Percentiles rank a stretch among this genome's conserved stretches.
These are phyloP conservation scores for Adelphocoris suturalis DNA, from an alignment of 2,888 invertebrate genomes.

Conservation along the genomic window DNA sequence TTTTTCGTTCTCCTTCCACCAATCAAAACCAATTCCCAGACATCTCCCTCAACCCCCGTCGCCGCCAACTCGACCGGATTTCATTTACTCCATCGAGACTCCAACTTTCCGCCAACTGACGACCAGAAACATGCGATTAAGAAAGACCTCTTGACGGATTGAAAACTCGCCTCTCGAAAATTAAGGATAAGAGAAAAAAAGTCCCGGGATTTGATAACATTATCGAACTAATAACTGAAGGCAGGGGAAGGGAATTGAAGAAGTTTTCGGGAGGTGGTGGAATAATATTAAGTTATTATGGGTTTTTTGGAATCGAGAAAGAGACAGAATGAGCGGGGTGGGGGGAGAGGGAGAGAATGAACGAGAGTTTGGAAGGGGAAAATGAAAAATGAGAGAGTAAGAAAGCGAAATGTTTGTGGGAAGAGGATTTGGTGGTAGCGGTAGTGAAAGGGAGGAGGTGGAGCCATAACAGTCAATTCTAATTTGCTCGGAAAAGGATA, in stretches of 20 bases:
- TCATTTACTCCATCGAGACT: slow-evolving; percentile 24
- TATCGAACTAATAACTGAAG: slow-evolving; percentile 44
- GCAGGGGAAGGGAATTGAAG: slow-evolving; percentile 1
- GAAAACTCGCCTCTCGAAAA: slow-evolving; percentile 5
- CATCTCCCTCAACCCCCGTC: background rate
- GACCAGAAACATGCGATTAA: slow-evolving; percentile 33
- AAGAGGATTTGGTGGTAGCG: background rate
- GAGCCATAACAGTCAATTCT: slow-evolving; percentile 74
- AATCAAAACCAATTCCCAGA: slow-evolving; percentile 51
- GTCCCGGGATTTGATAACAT: slow-evolving; percentile 22
- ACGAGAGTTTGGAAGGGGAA: background rate
- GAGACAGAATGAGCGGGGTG: background rate
- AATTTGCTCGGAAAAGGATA: slow-evolving; percentile 70
- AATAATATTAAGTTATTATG: slow-evolving; percentile 66
- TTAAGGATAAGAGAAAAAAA: slow-evolving; percentile 11
- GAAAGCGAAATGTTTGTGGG: slow-evolving; percentile 26
- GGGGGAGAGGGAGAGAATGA: background rate
- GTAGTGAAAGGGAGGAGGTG: background rate
- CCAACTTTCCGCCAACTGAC: slow-evolving; percentile 32
- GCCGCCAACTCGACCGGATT: slow-evolving; percentile 13
- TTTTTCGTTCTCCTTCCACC: slow-evolving; percentile 47
- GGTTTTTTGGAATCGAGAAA: slow-evolving; percentile 28
- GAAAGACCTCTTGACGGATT: slow-evolving; percentile 15
- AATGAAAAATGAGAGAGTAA: slow-evolving; percentile 42
- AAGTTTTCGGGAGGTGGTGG: slow-evolving; percentile 55